phyloP scores from a whole-genome alignment of 2,113 vertebrate genomes.

The Cyanistes caeruleus region DNA sequence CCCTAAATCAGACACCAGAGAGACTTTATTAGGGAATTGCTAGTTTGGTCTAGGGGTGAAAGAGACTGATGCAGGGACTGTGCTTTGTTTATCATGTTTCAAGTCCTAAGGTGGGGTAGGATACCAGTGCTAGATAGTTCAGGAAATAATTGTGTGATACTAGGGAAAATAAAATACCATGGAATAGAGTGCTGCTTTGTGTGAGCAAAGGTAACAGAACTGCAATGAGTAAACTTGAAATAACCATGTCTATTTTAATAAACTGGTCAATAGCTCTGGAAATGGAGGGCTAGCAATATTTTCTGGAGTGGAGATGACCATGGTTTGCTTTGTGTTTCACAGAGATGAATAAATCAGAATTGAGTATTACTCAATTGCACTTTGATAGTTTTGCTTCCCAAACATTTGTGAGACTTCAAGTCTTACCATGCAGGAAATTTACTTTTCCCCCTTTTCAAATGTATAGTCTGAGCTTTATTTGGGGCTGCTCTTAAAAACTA shows the following conservation, averaged over 20 bases:
- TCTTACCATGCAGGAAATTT: neutral
- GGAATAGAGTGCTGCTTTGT: neutral
- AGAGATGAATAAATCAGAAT: neutral
- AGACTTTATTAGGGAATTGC: neutral
- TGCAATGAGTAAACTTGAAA: neutral
- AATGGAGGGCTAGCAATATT: neutral
- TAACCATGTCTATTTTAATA: neutral
- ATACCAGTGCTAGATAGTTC: accelerated
- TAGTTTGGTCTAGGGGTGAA: neutral
- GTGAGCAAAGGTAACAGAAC: neutral
- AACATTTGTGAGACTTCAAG: neutral
- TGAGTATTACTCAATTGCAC: neutral
- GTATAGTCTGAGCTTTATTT: neutral
- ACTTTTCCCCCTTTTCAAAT: neutral
- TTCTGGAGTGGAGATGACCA: neutral
- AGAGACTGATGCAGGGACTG: too few species aligned
- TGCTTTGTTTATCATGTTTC: neutral
- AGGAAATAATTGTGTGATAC: neutral
- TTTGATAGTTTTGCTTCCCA: neutral
- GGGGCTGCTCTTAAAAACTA: neutral
- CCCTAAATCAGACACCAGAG: neutral
- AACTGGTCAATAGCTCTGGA: neutral
- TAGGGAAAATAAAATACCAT: neutral
- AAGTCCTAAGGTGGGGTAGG: neutral
- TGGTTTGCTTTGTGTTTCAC: neutral